These are phyloP conservation scores for Saccopteryx bilineata DNA, from an alignment of 2,113 vertebrate species.

Conservation along the genomic window DNA sequence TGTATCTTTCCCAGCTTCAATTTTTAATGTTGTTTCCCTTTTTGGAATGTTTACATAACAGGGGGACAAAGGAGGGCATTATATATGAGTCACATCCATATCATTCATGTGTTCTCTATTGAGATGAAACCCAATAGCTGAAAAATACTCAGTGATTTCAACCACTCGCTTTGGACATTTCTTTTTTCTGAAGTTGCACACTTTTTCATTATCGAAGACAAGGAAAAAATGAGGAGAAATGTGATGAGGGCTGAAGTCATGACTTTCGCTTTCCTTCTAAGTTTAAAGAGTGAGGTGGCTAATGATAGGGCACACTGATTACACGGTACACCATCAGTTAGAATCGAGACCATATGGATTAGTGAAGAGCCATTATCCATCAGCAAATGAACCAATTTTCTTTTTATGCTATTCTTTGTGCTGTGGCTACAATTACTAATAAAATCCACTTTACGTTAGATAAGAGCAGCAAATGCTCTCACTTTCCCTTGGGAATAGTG, in stretches of 20 bases:
- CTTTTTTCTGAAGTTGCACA: constrained; percentile 9
- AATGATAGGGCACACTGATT: not conserved
- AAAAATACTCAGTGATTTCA: constrained; percentile 30
- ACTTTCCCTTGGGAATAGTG: not conserved
- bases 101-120: constrained; percentile 26
- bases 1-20: constrained; percentile 49
- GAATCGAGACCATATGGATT: constrained; percentile 4
- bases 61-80: constrained; percentile 55
- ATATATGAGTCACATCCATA: constrained; percentile 5
- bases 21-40: constrained; percentile 79
- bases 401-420: not conserved
- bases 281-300: constrained; percentile 63
- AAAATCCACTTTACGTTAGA: constrained; percentile 20
- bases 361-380: not conserved
- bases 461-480: not conserved
- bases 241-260: constrained; percentile 64
- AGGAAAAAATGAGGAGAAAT: constrained; percentile 75
- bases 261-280: constrained; percentile 57
- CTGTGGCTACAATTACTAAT: constrained; percentile 27
- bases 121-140: constrained; percentile 50
- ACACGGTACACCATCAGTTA: not conserved
- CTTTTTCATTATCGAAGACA: constrained; percentile 73
- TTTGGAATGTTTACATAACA: constrained; percentile 75
- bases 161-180: not conserved
- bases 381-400: constrained; percentile 7